Conservation (phyloP, 2,113 vertebrate species). For the Anarrhichthys ocellatus region DNA sequence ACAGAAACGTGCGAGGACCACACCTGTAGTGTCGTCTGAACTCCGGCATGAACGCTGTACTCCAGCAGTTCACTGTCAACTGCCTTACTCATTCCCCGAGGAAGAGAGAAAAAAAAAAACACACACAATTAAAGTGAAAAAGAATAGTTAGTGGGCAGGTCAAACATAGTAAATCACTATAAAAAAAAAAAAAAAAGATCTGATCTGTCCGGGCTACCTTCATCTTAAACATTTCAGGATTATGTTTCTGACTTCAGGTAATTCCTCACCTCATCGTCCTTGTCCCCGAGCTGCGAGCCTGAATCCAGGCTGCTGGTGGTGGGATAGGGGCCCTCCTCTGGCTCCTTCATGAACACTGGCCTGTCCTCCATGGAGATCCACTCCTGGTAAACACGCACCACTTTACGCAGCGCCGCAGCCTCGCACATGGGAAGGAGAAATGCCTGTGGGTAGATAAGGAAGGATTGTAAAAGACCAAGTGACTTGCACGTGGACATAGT, state of each 20-base stretch:
- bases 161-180: background rate
- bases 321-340: conserved; percentile 85
- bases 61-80: conserved; percentile 87
- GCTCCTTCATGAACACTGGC: conserved; percentile 96
- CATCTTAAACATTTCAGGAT: background rate
- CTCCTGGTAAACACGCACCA: conserved; percentile 98
- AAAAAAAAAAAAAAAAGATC: background rate
- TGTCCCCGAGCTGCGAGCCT: conserved; percentile 81
- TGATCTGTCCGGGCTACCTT: background rate
- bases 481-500: background rate
- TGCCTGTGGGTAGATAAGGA: conserved; percentile 79
- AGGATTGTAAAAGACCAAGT: background rate
- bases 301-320: conserved; percentile 81
- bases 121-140: background rate
- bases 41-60: conserved; percentile 90
- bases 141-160: background rate
- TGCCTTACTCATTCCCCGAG: conserved; percentile 83
- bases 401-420: conserved; percentile 96
- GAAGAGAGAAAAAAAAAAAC: conserved; percentile 43
- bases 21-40: conserved; percentile 95
- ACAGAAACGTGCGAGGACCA: background rate
- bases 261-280: conserved; percentile 82
- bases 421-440: conserved; percentile 98
- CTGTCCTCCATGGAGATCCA: conserved; percentile 98
- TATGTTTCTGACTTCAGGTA: background rate